phyloP scores from a whole-genome alignment of 2,797 vertebrate genomes.

The Triplophysa yarkandensis region DNA sequence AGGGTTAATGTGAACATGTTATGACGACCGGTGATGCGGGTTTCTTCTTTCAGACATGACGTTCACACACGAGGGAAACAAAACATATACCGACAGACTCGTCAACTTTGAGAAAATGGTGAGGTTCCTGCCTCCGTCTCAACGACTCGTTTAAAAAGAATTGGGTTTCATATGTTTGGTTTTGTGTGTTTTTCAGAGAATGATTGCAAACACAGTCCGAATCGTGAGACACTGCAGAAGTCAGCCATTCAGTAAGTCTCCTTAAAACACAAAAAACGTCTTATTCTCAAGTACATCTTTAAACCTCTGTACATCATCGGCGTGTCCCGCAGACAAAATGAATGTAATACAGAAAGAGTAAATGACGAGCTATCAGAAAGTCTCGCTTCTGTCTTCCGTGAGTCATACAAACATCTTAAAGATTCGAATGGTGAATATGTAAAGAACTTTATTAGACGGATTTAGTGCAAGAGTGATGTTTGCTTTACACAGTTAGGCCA shows the following conservation, averaged over 20 bases:
- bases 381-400: too few species aligned
- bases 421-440: too few species aligned
- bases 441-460: too few species aligned
- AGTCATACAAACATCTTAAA: too few species aligned
- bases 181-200: slow-evolving; percentile 80
- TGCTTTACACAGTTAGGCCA: too few species aligned
- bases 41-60: slow-evolving; percentile 87
- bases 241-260: slow-evolving; percentile 91
- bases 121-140: slow-evolving; percentile 60
- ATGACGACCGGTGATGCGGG: neutral
- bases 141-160: neutral
- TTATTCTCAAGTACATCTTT: too few species aligned
- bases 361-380: too few species aligned
- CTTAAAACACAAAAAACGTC: neutral
- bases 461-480: too few species aligned
- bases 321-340: too few species aligned
- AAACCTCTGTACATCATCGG: too few species aligned
- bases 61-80: slow-evolving; percentile 98
- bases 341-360: too few species aligned
- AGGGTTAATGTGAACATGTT: neutral
- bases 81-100: slow-evolving; percentile 92
- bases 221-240: slow-evolving; percentile 92
- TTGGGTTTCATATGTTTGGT: neutral
- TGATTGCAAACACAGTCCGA: slow-evolving; percentile 95
- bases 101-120: slow-evolving; percentile 99